Evolutionary conservation across 2,888 invertebrate genomes (phyloP).

Genomic region (Cheilosia pagana): DNA sequence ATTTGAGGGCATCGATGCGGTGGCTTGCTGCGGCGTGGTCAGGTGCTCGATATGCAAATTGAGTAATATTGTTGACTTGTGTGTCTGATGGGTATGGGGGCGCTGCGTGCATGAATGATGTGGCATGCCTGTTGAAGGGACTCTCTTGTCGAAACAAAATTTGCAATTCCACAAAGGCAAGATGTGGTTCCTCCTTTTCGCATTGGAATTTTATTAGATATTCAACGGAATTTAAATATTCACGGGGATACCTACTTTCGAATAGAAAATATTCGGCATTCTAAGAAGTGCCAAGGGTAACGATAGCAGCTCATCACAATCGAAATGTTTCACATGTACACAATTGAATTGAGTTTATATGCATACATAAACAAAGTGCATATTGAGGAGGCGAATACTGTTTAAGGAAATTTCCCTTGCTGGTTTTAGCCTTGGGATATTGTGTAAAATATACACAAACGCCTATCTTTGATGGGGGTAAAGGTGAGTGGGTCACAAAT

Average conservation of each 20-base stretch:
- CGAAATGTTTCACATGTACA: not conserved
- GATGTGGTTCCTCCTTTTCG: conserved; percentile 3
- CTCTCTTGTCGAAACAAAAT: conserved; percentile 33
- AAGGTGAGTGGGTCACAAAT: too few relatives aligned
- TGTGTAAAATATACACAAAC: too few relatives aligned
- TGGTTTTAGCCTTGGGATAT: too few relatives aligned
- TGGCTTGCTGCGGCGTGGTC: conserved; percentile 43
- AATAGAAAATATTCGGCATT: conserved; percentile 24
- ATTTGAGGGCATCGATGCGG: conserved; percentile 2
- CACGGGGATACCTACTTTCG: conserved; percentile 25
- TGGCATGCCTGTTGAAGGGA: conserved; percentile 20
- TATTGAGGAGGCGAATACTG: not conserved
- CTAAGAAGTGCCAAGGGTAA: not conserved
- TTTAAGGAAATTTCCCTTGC: not conserved
- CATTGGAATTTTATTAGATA: conserved; percentile 50
- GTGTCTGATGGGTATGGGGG: not conserved
- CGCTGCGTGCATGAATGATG: conserved; percentile 38
- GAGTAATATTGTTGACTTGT: conserved; percentile 29
- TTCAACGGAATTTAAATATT: conserved; percentile 57
- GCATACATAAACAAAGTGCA: not conserved
- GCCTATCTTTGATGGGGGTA: too few relatives aligned
- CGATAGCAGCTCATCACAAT: not conserved
- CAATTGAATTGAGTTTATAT: not conserved
- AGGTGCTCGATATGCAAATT: conserved; percentile 65
- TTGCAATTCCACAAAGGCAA: conserved; percentile 35